Base-by-base conservation (phyloP, 92 coral and sea anemone species). In the Metridium senile region DNA sequence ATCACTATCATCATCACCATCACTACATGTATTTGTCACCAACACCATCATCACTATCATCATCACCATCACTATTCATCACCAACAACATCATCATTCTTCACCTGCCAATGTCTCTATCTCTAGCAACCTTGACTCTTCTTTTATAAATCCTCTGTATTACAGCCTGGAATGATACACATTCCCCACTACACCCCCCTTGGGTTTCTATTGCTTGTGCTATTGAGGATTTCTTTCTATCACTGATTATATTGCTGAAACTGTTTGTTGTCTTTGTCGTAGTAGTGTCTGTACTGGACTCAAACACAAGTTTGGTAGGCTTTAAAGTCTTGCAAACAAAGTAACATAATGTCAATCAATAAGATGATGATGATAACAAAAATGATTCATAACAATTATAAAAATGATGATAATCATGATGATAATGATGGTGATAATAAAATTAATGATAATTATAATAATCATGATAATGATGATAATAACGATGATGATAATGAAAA, bases 111-210 rank as follows among this genome's bases (percentile, higher is more conserved):
- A 47, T 49, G 9, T 17, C 54, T 34, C 32, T 71, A 19, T 77
- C 61, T 30, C 71, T 68, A n/a, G 88, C 34, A 33, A 62, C 39
- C 49, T 69, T 66, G 27, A 82, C 81, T 74, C 84, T 81, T 82
- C 76, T 91, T 51, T 89, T 73, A 66, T 91, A 91, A 11, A 85
- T 83, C 54, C 97, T 74, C 73, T 91, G 97, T 20, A 91, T 43
- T 61, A 80, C 43, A 51, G 89, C 89, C 68, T 74, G 77, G 58
- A 91, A 85, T 20, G 81, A 85, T 18, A 89, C 83, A 7, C 33
- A 23, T 51, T 77, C 93, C 53, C 93, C 97, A 75, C 97, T 85
- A 62, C 77, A 91, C 10, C 90, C 84, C 76, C 97, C 97, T 71
- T 84, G 82, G 52, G 81, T 63, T 43, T 88, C 93, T 45, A 91